phyloP scores from a whole-genome alignment of 2,888 invertebrate species.

The Chrysina gloriosa region DNA sequence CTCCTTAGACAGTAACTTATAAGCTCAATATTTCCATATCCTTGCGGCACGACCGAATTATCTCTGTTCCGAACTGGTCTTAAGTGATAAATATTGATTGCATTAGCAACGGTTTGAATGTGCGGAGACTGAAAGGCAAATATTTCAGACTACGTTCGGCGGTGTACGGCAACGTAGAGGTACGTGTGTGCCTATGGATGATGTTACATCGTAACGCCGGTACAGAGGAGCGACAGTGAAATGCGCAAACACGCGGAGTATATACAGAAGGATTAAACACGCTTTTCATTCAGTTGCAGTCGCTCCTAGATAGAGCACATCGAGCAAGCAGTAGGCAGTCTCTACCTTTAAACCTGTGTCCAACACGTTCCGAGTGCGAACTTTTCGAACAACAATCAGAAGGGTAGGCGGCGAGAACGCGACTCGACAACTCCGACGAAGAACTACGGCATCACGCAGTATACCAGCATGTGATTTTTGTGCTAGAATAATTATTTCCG shows the following conservation, averaged over 20 bases:
- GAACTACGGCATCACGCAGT: conserved; percentile 38
- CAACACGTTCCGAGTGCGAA: conserved; percentile 46
- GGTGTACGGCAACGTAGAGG: conserved; percentile 3
- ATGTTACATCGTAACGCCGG: conserved; percentile 27
- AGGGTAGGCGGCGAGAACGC: conserved; percentile 8
- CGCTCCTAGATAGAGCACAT: conserved; percentile 37
- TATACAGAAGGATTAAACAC: conserved; percentile 51
- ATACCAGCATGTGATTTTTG: conserved; percentile 50
- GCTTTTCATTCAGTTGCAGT: conserved; percentile 50
- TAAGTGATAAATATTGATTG: conserved; percentile 18
- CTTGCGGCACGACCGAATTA: not conserved
- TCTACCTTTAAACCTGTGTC: conserved; percentile 29
- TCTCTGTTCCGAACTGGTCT: not conserved
- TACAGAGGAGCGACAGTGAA: conserved; percentile 34
- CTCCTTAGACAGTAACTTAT: not conserved
- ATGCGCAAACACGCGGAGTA: conserved; percentile 42
- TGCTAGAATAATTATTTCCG: conserved; percentile 44
- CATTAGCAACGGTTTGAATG: conserved; percentile 22
- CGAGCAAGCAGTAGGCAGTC: conserved; percentile 47
- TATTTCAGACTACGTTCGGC: conserved; percentile 3
- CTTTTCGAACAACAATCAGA: conserved; percentile 39
- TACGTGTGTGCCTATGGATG: conserved; percentile 10
- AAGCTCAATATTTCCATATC: not conserved
- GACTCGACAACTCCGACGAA: not conserved
- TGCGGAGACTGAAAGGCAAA: conserved; percentile 16